Percentiles rank a stretch among this genome's conserved stretches.
Conservation (phyloP, 2,113 vertebrate genomes). For the Phyllopteryx taeniolatus region DNA sequence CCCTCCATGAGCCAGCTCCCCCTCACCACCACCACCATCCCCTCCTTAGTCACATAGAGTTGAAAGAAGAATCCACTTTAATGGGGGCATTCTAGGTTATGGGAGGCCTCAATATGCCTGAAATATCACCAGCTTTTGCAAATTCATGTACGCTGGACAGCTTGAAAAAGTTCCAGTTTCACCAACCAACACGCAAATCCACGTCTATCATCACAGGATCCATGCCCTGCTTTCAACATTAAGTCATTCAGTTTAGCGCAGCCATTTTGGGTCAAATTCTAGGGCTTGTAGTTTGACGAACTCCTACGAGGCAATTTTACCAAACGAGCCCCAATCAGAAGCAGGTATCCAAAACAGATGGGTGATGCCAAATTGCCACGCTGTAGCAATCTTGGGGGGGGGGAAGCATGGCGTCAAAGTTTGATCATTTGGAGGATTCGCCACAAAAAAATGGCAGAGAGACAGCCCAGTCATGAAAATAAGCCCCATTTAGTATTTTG, state of each 20-base stretch:
- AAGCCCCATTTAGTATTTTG: too few species aligned
- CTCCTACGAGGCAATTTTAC: not conserved
- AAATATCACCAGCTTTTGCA: not conserved
- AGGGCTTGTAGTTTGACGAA: too few species aligned
- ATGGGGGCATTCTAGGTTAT: conserved; percentile 33
- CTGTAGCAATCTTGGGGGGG: too few species aligned
- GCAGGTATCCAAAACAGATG: not conserved
- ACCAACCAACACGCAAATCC: too few species aligned
- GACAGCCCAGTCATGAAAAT: not conserved
- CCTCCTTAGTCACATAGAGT: conserved; percentile 58
- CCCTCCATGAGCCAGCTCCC: not conserved
- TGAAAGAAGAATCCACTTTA: conserved; percentile 42
- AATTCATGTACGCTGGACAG: not conserved
- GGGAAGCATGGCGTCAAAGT: not conserved
- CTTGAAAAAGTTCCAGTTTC: too few species aligned
- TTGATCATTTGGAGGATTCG: not conserved
- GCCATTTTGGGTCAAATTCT: not conserved
- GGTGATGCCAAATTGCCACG: not conserved
- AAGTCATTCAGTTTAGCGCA: too few species aligned
- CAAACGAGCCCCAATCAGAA: not conserved
- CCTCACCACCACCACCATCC: not conserved
- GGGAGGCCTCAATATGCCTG: not conserved
- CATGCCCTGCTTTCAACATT: too few species aligned
- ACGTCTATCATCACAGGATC: not conserved
- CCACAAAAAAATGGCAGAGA: not conserved